phyloP scores from a whole-genome alignment of 1,140 invertebrate genomes.

The Chironomus striatipennis region DNA sequence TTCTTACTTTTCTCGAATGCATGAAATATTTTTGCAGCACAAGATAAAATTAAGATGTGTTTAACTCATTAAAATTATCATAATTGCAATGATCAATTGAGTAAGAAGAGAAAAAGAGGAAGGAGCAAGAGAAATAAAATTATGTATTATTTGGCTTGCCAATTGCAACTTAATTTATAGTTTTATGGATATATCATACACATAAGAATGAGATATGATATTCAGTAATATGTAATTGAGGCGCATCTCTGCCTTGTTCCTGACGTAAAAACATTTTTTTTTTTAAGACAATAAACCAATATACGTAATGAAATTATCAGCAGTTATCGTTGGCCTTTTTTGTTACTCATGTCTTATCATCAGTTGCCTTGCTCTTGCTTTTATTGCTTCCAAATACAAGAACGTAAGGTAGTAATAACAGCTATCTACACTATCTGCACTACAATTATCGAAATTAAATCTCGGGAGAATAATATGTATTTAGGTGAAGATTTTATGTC shows the following conservation, averaged over 20 bases:
- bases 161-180: slow-evolving; percentile 21
- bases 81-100: slow-evolving; percentile 7
- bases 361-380: no score
- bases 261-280: no score
- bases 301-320: slow-evolving; percentile 1
- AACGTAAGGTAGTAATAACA: neutral
- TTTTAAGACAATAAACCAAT: no score
- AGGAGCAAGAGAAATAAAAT: neutral
- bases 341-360: no score
- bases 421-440: neutral
- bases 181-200: neutral
- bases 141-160: slow-evolving; percentile 5
- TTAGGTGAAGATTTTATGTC: no score
- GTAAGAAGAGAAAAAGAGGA: no score
- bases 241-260: neutral
- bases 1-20: neutral
- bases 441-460: slow-evolving; percentile 10
- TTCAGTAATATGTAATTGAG: neutral
- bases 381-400: no score
- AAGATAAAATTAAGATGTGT: slow-evolving; percentile 18
- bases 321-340: neutral
- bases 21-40: neutral
- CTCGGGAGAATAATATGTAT: neutral
- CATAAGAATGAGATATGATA: neutral
- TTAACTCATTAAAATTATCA: slow-evolving; percentile 23